Conservation (phyloP, 2,797 vertebrate genomes). For the Ara ararauna region DNA sequence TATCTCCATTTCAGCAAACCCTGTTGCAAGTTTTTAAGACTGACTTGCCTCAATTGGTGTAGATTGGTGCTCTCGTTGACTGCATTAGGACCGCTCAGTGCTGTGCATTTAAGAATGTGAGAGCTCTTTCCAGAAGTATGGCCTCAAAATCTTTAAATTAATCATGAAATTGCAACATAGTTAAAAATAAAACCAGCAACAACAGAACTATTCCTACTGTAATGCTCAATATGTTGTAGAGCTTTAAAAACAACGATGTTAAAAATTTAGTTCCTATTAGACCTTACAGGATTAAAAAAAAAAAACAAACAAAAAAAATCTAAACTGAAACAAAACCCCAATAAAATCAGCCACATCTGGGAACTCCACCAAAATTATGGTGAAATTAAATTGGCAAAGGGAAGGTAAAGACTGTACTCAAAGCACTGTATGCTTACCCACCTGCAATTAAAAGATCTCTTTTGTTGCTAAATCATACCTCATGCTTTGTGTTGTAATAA, state of each 20-base stretch:
- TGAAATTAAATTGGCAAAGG: not conserved
- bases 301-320: not conserved
- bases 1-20: not conserved
- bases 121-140: not conserved
- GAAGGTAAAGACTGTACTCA: not conserved
- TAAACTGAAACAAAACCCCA: not conserved
- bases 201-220: not conserved
- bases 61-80: not conserved
- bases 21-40: not conserved
- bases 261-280: not conserved
- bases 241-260: not conserved
- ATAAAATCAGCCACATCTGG: not conserved
- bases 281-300: not conserved
- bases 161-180: not conserved
- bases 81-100: not conserved
- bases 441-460: not conserved
- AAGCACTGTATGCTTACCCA: not conserved
- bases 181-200: not conserved
- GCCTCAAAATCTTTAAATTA: not conserved
- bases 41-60: not conserved
- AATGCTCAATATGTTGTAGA: not conserved
- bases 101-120: not conserved
- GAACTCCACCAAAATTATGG: not conserved
- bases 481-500: not conserved
- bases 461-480: not conserved